These are phyloP conservation scores for Creontiades dilutus DNA, from an alignment of 2,888 invertebrate species.

Conservation along the genomic window DNA sequence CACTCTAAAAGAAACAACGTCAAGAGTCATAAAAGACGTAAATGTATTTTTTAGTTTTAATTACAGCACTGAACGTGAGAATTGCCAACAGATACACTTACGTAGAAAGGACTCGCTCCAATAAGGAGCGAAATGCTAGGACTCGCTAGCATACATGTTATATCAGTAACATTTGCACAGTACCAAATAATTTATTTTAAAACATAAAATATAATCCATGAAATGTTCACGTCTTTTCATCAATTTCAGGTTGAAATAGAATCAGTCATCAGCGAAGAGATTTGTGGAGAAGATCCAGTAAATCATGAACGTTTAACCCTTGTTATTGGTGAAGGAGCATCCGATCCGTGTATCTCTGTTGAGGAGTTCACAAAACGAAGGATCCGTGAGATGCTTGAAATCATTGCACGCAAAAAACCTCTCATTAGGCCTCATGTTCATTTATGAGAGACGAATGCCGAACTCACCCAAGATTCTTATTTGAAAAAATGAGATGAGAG, in stretches of 20 bases:
- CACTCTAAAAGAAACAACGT: too few relatives aligned
- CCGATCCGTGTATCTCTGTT: slow-evolving; percentile 23
- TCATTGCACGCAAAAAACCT: slow-evolving; percentile 34
- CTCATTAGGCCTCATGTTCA: slow-evolving; percentile 8
- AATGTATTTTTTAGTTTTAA: too few relatives aligned
- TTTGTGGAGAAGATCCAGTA: neutral
- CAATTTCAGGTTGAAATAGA: neutral
- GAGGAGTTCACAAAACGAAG: slow-evolving; percentile 58
- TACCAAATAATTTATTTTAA: neutral
- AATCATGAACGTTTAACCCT: neutral
- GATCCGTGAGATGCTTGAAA: slow-evolving; percentile 52
- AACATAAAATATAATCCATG: neutral
- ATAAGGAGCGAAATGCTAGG: too few relatives aligned
- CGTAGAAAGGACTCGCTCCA: too few relatives aligned
- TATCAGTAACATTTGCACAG: too few relatives aligned
- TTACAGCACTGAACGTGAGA: too few relatives aligned
- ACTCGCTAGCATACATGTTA: too few relatives aligned
- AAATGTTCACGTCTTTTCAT: neutral
- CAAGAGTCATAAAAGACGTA: too few relatives aligned
- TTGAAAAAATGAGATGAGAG: too few relatives aligned
- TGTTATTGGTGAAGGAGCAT: slow-evolving; percentile 31
- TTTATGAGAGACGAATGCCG: neutral
- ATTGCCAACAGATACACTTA: too few relatives aligned
- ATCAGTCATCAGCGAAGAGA: neutral
- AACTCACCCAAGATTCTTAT: too few relatives aligned